Conservation (phyloP, 2,113 vertebrate species). For the Hydropotes inermis region DNA sequence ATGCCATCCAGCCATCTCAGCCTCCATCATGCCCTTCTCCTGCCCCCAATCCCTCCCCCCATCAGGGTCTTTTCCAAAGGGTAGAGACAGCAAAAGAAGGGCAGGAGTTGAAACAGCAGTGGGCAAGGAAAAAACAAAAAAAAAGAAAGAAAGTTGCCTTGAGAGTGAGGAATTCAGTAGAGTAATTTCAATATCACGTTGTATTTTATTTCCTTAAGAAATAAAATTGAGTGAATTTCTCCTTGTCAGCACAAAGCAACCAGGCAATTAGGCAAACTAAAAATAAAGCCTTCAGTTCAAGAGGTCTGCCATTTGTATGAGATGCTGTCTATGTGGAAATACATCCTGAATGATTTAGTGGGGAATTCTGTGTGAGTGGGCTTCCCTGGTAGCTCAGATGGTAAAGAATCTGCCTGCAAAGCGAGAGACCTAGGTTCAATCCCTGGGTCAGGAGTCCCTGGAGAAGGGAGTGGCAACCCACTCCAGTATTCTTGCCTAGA, state of each 20-base stretch:
- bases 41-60: no score
- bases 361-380: neutral
- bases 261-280: neutral
- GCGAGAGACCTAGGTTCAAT: fast-evolving
- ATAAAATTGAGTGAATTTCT: neutral
- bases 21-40: no score
- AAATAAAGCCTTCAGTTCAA: neutral
- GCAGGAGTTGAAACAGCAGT: neutral
- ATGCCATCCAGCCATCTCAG: no score
- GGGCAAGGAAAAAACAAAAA: no score
- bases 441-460: neutral
- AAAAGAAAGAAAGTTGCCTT: neutral
- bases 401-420: neutral
- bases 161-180: neutral
- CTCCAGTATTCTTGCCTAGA: neutral
- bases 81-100: neutral
- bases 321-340: neutral
- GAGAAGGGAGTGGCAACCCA: neutral
- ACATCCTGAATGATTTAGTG: neutral
- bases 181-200: neutral
- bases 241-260: neutral
- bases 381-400: neutral
- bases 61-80: no score
- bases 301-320: neutral
- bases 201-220: neutral